Base-by-base conservation (phyloP, 2,888 invertebrate genomes). In the Dicyrtomina minuta region DNA sequence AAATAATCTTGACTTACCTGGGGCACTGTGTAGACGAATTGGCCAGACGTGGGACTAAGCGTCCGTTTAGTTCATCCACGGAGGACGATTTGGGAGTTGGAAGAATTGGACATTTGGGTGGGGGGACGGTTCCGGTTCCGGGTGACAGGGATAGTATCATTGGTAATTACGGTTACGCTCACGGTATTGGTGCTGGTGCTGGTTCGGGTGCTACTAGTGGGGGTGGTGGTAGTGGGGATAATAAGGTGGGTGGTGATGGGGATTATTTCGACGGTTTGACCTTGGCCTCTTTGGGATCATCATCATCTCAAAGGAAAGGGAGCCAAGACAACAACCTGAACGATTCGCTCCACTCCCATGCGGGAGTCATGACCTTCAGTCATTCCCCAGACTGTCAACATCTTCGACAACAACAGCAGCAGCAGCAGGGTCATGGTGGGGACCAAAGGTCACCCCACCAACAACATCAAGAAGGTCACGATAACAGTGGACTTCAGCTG, bases 21-120 rank as follows among this genome's bases (percentile, higher is more conserved):
- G n/a, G n/a, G n/a, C n/a, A n/a, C n/a, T n/a, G n/a, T n/a, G 10
- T 67, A 78, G 78, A 77, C 73, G 75, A 78, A 72, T 74, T 75
- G 75, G 78, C 78, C 53, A 71, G 77, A 72, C 70, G 77, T 44
- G 77, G 76, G 72, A 67, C 71, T 53, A 76, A 76, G 66, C 70
- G 77, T 43, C 77, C 76, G 53, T 78, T 77, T 67, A 75, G 75
- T 60, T 74, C 76, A 46, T 77, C 76, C 46, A 76, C 74, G 39
- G 77, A 77, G 59, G 75, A 75, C 55, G 75, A 77, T 27, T 68
- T 76, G 64, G 70, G n/a, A n/a, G n/a, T n/a, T n/a, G n/a, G n/a
- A n/a, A n/a, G n/a, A n/a, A n/a, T n/a, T 72, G 27, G n/a, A n/a
- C n/a, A n/a, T n/a, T n/a, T n/a, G n/a, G n/a, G n/a, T n/a, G n/a